Percentiles rank a stretch among this genome's conserved stretches.
Evolutionary conservation across 2,888 invertebrate species (phyloP).

Genomic region (Drosophila melanosoma): DNA sequence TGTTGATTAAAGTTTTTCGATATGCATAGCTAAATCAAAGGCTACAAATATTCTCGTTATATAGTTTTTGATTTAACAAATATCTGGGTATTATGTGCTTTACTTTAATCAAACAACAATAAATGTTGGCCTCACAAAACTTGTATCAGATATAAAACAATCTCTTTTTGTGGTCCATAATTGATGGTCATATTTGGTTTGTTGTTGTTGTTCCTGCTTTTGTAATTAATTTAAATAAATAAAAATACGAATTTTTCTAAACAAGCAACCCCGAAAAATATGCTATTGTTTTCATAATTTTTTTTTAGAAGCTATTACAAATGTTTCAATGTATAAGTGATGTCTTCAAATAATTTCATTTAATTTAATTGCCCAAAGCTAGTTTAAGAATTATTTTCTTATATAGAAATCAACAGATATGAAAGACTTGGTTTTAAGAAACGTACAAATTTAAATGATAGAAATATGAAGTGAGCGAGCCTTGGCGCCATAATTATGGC

Average conservation of each 20-base stretch:
- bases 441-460: not conserved
- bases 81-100: not conserved
- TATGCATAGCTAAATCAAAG: not conserved
- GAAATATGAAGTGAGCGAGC: not conserved
- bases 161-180: not conserved
- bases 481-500: not conserved
- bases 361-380: too few relatives aligned
- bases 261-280: too few relatives aligned
- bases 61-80: not conserved
- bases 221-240: not conserved
- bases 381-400: too few relatives aligned
- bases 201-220: not conserved
- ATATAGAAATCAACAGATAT: too few relatives aligned
- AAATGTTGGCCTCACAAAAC: not conserved
- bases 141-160: too few relatives aligned
- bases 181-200: not conserved
- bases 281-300: too few relatives aligned
- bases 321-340: too few relatives aligned
- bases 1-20: not conserved
- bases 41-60: not conserved
- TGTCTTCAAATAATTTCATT: too few relatives aligned
- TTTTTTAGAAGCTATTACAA: too few relatives aligned
- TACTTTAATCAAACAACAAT: not conserved
- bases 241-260: not conserved
- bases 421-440: not conserved